These are phyloP conservation scores for Yponomeuta evonymella DNA, from an alignment of 2,888 invertebrate species.

Conservation along the genomic window DNA sequence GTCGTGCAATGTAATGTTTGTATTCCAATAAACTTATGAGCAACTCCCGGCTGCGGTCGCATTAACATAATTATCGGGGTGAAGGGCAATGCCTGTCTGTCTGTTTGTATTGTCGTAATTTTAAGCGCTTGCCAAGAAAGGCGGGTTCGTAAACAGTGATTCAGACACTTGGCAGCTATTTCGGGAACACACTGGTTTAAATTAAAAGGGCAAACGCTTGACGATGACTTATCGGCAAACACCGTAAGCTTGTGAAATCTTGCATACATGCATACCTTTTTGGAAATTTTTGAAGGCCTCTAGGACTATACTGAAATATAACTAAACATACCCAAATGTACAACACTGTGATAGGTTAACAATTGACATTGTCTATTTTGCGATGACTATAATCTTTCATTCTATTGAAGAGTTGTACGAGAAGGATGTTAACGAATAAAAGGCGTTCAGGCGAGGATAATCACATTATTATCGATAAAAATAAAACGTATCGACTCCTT, in stretches of 20 bases:
- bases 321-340: no score
- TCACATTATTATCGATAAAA: no score
- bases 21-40: constrained; percentile 3
- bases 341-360: no score
- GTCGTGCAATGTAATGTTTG: neutral
- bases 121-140: constrained; percentile 1
- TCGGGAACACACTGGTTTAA: neutral
- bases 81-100: constrained; percentile 11
- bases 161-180: neutral
- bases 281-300: no score
- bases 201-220: neutral
- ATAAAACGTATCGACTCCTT: no score
- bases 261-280: no score
- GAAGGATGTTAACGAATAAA: no score
- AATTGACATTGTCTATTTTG: no score
- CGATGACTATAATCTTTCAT: no score
- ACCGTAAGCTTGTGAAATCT: neutral
- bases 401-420: no score
- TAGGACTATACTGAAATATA: no score
- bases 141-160: neutral
- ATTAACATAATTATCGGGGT: constrained; percentile 13
- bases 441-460: no score
- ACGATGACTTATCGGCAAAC: neutral
- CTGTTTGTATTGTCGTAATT: constrained; percentile 5
- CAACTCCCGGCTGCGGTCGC: neutral